These are phyloP conservation scores for Pantherophis guttatus DNA, from an alignment of 2,113 vertebrate species.

Conservation along the genomic window DNA sequence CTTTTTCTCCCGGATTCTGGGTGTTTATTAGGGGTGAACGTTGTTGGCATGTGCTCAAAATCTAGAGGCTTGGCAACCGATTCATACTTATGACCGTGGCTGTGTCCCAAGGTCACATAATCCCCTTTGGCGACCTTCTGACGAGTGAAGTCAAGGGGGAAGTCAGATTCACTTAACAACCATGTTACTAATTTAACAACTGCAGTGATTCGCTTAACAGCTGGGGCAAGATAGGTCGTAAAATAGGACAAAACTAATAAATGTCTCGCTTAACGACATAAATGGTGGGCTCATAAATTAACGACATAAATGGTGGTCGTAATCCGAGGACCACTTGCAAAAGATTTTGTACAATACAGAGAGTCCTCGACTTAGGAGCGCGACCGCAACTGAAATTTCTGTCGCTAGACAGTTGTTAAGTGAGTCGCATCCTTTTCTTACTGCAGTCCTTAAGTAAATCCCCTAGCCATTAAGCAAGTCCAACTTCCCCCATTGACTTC, in stretches of 20 bases:
- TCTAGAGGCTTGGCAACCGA: accelerated
- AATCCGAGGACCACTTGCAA: neutral
- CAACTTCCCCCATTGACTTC: neutral
- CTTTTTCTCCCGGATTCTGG: neutral
- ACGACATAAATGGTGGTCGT: neutral
- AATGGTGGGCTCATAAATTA: neutral
- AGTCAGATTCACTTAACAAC: neutral
- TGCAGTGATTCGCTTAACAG: too few relatives aligned
- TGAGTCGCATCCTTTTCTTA: neutral
- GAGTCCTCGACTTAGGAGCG: accelerated
- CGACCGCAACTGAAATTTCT: neutral
- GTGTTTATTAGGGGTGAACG: neutral
- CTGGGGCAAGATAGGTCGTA: too few relatives aligned
- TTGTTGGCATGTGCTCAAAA: neutral
- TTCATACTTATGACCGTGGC: neutral
- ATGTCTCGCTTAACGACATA: neutral
- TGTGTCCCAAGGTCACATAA: neutral
- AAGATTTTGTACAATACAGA: neutral
- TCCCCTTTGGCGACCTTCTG: neutral
- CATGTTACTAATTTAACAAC: too few relatives aligned
- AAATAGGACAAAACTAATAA: too few relatives aligned
- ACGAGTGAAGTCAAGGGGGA: neutral
- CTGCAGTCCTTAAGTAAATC: neutral
- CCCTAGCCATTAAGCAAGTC: neutral
- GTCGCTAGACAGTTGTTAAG: neutral